Conservation (phyloP, 2,888 invertebrate genomes). For the Lottia gigantea region DNA sequence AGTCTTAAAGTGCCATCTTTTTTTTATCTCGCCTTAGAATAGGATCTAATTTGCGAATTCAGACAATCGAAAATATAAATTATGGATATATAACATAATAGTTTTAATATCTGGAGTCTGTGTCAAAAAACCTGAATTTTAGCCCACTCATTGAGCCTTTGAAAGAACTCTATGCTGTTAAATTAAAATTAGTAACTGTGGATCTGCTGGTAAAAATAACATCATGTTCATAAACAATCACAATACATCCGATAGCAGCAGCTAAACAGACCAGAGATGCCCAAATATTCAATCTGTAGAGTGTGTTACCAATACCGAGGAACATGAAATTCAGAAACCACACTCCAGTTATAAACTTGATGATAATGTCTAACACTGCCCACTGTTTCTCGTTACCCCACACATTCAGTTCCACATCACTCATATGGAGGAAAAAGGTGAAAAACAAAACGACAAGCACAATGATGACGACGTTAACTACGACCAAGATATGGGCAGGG, state of each 20-base stretch:
- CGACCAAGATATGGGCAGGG: slow-evolving; percentile 33
- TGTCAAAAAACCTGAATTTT: too few species aligned
- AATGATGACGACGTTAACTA: slow-evolving; percentile 29
- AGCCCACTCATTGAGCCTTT: too few species aligned
- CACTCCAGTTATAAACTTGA: slow-evolving; percentile 32
- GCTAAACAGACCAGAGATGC: background rate
- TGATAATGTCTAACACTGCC: slow-evolving; percentile 28
- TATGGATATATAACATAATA: too few species aligned
- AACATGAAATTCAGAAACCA: slow-evolving; percentile 31
- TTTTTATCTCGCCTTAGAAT: too few species aligned
- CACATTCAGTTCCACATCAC: slow-evolving; percentile 33
- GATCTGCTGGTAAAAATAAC: background rate
- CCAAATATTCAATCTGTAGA: background rate
- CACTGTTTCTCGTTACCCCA: slow-evolving; percentile 34
- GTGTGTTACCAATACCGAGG: background rate
- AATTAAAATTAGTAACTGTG: too few species aligned
- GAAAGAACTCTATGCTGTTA: too few species aligned
- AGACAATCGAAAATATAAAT: too few species aligned
- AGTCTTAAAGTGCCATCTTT: too few species aligned
- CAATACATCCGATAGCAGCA: background rate
- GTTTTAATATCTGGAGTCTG: too few species aligned
- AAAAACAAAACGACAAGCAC: slow-evolving; percentile 25
- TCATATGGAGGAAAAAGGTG: slow-evolving; percentile 29
- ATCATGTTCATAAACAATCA: background rate
- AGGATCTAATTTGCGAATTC: too few species aligned